These are phyloP conservation scores for Ptilorrhoa leucosticta DNA, from an alignment of 2,113 vertebrate species.

Conservation along the genomic window DNA sequence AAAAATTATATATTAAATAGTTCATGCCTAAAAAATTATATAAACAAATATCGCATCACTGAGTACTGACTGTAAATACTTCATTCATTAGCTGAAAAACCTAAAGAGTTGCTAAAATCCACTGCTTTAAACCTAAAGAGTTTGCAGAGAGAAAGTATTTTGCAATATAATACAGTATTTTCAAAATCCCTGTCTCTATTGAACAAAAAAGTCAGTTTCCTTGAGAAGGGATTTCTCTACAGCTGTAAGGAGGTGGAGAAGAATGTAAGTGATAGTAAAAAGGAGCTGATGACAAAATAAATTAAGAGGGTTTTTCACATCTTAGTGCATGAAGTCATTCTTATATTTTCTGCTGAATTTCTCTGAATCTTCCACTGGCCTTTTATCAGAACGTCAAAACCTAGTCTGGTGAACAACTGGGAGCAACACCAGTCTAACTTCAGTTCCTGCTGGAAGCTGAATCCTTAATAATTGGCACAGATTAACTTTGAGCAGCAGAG, in stretches of 20 bases:
- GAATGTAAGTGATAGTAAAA: neutral
- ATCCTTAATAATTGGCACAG: neutral
- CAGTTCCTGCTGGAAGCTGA: neutral
- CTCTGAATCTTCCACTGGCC: neutral
- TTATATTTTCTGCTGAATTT: neutral
- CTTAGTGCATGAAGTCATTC: neutral
- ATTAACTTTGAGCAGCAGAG: slow-evolving; percentile 18
- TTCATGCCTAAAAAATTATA: neutral
- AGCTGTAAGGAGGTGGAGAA: neutral
- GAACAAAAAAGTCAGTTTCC: neutral
- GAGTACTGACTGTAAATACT: neutral
- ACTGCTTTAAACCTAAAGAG: neutral
- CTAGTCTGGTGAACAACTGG: neutral
- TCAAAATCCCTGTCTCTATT: neutral
- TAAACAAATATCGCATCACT: neutral
- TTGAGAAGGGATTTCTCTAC: neutral
- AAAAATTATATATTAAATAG: neutral
- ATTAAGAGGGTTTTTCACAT: neutral
- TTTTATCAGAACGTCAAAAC: neutral
- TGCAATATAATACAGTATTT: neutral
- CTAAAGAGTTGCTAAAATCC: neutral
- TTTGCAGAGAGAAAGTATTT: neutral
- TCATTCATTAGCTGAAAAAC: neutral
- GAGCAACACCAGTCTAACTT: neutral
- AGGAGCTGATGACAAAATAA: neutral